Base-by-base conservation (phyloP, 2,113 vertebrate genomes). In the Herpailurus yagouaroundi region DNA sequence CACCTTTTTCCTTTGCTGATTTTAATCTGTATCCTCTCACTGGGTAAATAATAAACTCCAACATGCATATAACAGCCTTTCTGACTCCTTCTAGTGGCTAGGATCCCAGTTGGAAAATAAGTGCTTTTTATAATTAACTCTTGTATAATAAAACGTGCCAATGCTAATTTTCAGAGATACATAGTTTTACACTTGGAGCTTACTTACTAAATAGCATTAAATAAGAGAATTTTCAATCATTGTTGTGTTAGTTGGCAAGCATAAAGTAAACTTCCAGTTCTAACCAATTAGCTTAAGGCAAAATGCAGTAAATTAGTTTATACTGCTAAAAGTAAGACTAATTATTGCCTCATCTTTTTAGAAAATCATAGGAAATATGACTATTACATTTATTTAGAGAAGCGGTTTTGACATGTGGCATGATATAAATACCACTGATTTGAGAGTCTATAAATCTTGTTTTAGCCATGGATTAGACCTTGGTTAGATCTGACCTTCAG, bases 321-420 rank as follows among this genome's bases (percentile, higher is more conserved):
- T 21, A 50, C 12, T 76, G 13, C 71, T 41, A 74, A 92, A 96
- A 79, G 11, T 38, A 63, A 90, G 63, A 21, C 2, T 88, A 38
- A 79, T 50, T 25, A 36, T 38, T 60, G 29, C 13, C 19, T 92
- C 25, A 29, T 82, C 36, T 64, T 81, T 92, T 92, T 57, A 73
- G 74, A 96, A 82, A 96, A 63, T 55, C 68, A n/a, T n/a, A n/a
- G 16, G 73, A 96, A 92, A 84, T 25, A n/a, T 5, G 7, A 77
- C 79, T 52, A 80, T 21, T 82, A 60, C 18, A 7, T 64, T 77
- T 88, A 73, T 89, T 94, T 8, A 66, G 68, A 69, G 60, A 83
- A 48, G 60, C 33, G 52, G 52, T 85, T 89, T 83, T 80, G 71
- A 79, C 10, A 18, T 23, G 23, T 31, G 27, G 15, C 64, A 52